Evolutionary conservation across 2,797 vertebrate species (phyloP).

Genomic region (Florisuga fusca): DNA sequence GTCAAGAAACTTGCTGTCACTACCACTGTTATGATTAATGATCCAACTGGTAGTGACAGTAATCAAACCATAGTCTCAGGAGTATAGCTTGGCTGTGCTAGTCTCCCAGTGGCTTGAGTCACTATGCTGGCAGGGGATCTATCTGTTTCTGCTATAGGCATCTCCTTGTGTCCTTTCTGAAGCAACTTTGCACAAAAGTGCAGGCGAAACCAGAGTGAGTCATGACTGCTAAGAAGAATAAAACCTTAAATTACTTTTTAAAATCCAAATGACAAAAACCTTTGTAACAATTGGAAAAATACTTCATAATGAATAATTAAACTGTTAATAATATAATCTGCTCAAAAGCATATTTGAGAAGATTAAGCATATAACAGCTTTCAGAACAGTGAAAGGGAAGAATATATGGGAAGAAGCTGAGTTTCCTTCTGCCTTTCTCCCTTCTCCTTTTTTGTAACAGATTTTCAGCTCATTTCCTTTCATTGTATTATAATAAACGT

Average conservation of each 20-base stretch:
- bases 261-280: background rate
- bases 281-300: constrained; percentile 67
- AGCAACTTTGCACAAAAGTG: constrained; percentile 43
- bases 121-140: constrained; percentile 45
- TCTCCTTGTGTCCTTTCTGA: constrained; percentile 48
- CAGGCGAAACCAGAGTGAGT: background rate
- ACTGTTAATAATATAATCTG: constrained; percentile 78
- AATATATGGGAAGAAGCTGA: constrained; percentile 39
- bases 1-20: constrained; percentile 76
- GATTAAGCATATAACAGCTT: constrained; percentile 73
- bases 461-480: constrained; percentile 43
- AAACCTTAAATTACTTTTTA: constrained; percentile 56
- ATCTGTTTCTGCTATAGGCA: constrained; percentile 23
- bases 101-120: constrained; percentile 45
- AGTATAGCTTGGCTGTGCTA: constrained; percentile 21
- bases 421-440: background rate
- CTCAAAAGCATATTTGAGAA: constrained; percentile 74
- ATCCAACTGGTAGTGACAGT: constrained; percentile 54
- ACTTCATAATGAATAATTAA: constrained; percentile 77
- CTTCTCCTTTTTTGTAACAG: constrained; percentile 10
- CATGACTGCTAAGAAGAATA: constrained; percentile 50
- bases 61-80: constrained; percentile 62
- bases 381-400: constrained; percentile 46
- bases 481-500: constrained; percentile 66
- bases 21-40: constrained; percentile 73